A percentile compares a stretch with the other conserved stretches of the same genome.
Conservation (phyloP, 2,113 vertebrate species). For the Lophochroa leadbeateri region DNA sequence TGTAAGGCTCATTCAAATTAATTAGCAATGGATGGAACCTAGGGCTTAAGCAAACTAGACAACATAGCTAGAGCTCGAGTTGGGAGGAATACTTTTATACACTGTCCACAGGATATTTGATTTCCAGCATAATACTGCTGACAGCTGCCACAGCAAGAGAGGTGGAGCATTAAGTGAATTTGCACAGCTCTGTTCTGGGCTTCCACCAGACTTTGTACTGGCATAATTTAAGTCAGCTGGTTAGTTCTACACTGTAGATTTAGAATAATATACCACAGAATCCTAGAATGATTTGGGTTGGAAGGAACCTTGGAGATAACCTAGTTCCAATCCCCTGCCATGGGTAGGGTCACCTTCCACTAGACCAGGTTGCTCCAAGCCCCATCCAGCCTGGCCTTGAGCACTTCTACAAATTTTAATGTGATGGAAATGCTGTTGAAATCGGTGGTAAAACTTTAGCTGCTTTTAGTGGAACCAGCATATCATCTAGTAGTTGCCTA, state of each 20-base stretch:
- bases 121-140: background rate
- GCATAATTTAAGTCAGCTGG: background rate
- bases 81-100: background rate
- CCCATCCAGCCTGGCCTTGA: background rate
- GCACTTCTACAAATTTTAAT: background rate
- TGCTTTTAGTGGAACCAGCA: background rate
- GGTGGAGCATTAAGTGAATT: background rate
- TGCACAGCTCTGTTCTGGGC: background rate
- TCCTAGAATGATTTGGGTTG: background rate
- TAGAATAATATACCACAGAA: background rate
- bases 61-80: background rate
- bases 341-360: background rate
- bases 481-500: background rate
- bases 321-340: background rate
- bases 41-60: background rate
- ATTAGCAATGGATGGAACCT: background rate
- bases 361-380: background rate
- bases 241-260: background rate
- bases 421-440: background rate
- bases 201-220: background rate
- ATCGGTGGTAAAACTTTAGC: background rate
- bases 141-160: background rate
- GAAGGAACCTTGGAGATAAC: background rate
- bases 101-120: background rate
- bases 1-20: background rate